Evolutionary conservation across 2,797 vertebrate genomes (phyloP).

Genomic region (Atherinosoma microstoma): DNA sequence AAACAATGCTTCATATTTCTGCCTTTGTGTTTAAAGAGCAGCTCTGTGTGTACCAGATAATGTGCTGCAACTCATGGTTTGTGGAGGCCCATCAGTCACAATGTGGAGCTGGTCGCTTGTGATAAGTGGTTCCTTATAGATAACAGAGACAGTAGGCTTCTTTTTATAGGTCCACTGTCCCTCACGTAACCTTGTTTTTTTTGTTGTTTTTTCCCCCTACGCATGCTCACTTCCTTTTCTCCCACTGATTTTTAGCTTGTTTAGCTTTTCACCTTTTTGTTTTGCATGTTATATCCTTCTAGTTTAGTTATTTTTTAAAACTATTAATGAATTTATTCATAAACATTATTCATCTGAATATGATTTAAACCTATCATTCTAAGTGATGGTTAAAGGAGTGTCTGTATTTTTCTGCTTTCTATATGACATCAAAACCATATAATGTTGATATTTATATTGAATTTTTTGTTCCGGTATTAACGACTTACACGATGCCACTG

Average conservation of each 20-base stretch:
- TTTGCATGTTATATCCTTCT: slow-evolving; percentile 2
- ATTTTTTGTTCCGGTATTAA: slow-evolving; percentile 45
- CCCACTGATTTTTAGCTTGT: slow-evolving; percentile 43
- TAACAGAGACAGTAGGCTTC: slow-evolving; percentile 81
- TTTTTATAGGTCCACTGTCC: slow-evolving; percentile 82
- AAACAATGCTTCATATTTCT: slow-evolving; percentile 81
- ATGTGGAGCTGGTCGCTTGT: slow-evolving; percentile 77
- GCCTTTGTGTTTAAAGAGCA: slow-evolving; percentile 83
- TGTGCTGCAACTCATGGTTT: slow-evolving; percentile 68
- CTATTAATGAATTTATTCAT: slow-evolving; percentile 15
- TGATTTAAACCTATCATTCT: not conserved
- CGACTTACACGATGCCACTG: slow-evolving; percentile 46
- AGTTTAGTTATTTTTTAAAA: slow-evolving; percentile 11
- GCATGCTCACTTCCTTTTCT: slow-evolving; percentile 42
- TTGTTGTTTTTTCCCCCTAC: slow-evolving; percentile 40
- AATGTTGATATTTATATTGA: slow-evolving; percentile 18
- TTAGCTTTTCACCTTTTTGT: slow-evolving; percentile 25
- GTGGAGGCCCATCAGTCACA: slow-evolving; percentile 77
- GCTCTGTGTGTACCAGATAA: slow-evolving; percentile 82
- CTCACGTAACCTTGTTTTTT: slow-evolving; percentile 80
- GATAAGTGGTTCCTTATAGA: slow-evolving; percentile 85
- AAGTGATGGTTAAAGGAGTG: slow-evolving; percentile 5
- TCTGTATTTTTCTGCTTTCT: slow-evolving; percentile 16
- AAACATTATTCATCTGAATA: slow-evolving; percentile 22
- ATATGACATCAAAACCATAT: slow-evolving; percentile 40